Conservation (phyloP, 1,140 invertebrate species). For the Nixonia krombeini region DNA sequence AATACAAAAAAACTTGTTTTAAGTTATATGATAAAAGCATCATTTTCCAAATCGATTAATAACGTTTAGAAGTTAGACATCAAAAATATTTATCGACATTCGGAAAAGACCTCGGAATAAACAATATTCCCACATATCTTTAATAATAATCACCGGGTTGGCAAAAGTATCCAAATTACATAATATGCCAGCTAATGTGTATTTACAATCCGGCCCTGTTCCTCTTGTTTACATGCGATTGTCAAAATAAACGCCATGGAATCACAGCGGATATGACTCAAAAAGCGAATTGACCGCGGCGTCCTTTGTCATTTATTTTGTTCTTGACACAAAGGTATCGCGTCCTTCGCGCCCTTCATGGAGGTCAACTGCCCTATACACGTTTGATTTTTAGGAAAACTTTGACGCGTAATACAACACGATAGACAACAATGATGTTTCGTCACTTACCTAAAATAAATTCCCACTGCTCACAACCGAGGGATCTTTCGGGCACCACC, state of each 20-base stretch:
- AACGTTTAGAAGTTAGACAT: not conserved
- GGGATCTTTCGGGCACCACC: slow-evolving; percentile 93
- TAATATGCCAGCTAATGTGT: slow-evolving; percentile 35
- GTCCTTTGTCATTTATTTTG: not conserved
- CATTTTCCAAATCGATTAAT: not conserved
- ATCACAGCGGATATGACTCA: slow-evolving; percentile 4
- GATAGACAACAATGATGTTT: slow-evolving; percentile 41
- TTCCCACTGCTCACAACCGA: slow-evolving; percentile 97
- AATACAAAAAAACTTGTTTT: slow-evolving; percentile 5
- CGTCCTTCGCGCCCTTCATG: not conserved
- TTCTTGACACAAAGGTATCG: not conserved
- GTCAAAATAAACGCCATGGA: slow-evolving; percentile 51
- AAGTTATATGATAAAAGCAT: not conserved
- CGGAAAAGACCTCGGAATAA: not conserved
- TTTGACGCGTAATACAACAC: slow-evolving; percentile 46
- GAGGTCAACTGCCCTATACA: not conserved
- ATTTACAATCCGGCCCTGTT: slow-evolving; percentile 25
- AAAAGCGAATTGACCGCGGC: not conserved
- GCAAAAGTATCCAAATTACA: slow-evolving; percentile 51
- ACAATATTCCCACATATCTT: not conserved
- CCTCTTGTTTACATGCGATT: slow-evolving; percentile 63
- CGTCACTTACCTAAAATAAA: slow-evolving; percentile 91
- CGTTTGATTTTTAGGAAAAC: slow-evolving; percentile 16
- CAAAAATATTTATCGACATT: not conserved
- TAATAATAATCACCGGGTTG: slow-evolving; percentile 5